Conservation (phyloP, 2,888 invertebrate species). For the Liodrosophila aerea region DNA sequence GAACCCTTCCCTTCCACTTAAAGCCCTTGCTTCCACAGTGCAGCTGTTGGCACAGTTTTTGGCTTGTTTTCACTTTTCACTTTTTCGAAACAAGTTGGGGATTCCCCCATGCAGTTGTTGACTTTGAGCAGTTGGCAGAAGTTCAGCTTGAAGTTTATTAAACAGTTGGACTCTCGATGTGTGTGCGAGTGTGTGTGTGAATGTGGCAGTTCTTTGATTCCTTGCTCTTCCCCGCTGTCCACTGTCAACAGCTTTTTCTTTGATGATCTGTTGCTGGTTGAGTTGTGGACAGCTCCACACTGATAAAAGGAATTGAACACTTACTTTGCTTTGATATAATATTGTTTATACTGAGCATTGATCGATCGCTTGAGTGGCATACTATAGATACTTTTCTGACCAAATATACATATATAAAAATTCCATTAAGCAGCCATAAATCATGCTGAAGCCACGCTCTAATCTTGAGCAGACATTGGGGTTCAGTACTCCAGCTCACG, state of each 20-base stretch:
- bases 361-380: too few relatives aligned
- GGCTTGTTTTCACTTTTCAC: constrained; percentile 42
- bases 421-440: too few relatives aligned
- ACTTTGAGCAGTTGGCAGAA: constrained; percentile 61
- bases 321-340: constrained; percentile 12
- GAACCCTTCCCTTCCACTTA: constrained; percentile 3
- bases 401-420: too few relatives aligned
- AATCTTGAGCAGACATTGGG: too few relatives aligned
- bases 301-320: constrained; percentile 25
- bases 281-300: constrained; percentile 22
- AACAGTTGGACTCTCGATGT: constrained; percentile 48
- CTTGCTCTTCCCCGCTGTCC: not conserved
- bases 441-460: too few relatives aligned
- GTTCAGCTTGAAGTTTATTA: constrained; percentile 55
- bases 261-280: constrained; percentile 31
- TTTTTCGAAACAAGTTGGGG: not conserved
- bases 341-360: too few relatives aligned
- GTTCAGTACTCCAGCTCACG: constrained; percentile 3
- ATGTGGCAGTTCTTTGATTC: not conserved
- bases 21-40: constrained; percentile 5
- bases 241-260: constrained; percentile 29
- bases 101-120: constrained; percentile 49
- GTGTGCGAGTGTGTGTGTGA: constrained; percentile 7
- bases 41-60: constrained; percentile 41
- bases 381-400: too few relatives aligned